Conservation (phyloP, 2,797 vertebrate species). For the Silurus aristotelis region DNA sequence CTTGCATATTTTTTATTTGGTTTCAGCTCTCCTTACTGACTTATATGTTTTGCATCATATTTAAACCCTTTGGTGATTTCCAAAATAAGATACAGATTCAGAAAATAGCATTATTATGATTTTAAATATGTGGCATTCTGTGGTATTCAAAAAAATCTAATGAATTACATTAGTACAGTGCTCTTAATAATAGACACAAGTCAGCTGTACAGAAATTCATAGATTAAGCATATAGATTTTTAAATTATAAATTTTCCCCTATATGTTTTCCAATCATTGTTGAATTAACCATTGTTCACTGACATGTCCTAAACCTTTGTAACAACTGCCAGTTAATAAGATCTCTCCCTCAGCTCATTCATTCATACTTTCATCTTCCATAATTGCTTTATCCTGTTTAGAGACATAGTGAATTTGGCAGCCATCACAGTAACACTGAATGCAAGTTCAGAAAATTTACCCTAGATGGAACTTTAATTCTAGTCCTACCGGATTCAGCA, state of each 20-base stretch:
- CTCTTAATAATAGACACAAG: too few species aligned
- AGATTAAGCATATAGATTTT: too few species aligned
- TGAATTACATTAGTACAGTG: too few species aligned
- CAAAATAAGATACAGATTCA: background rate
- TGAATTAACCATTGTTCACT: too few species aligned
- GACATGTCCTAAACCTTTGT: too few species aligned
- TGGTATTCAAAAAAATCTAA: too few species aligned
- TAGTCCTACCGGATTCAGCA: too few species aligned
- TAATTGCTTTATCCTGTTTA: background rate
- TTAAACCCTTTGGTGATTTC: background rate
- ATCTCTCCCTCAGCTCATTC: background rate
- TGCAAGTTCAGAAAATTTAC: background rate
- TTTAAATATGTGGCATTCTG: background rate
- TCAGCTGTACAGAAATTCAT: too few species aligned
- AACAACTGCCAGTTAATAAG: background rate
- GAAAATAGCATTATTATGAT: background rate
- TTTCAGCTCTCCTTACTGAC: too few species aligned
- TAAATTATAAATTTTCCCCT: too few species aligned
- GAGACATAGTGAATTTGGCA: background rate
- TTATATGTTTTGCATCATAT: background rate
- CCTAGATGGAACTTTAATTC: background rate
- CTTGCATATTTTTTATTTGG: too few species aligned
- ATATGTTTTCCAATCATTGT: too few species aligned
- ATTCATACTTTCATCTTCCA: background rate
- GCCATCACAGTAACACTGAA: background rate